Evolutionary conservation across 2,888 invertebrate genomes (phyloP).

Genomic region (Chesias legatella): DNA sequence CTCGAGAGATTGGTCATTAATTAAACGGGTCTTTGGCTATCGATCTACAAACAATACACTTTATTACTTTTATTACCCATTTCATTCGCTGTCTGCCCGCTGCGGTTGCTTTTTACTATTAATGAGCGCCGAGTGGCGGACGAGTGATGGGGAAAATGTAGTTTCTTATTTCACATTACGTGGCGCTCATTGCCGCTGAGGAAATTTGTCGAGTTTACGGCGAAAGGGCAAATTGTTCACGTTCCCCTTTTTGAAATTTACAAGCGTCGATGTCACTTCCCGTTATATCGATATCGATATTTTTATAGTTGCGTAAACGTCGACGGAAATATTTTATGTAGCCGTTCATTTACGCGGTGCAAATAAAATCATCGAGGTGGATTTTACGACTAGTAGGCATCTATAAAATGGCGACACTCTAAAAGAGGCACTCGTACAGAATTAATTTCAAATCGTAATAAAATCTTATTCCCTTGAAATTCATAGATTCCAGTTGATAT

Average conservation of each 20-base stretch:
- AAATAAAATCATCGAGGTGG: constrained; percentile 12
- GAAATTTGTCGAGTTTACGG: constrained; percentile 22
- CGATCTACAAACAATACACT: constrained; percentile 74
- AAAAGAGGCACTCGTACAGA: constrained; percentile 14
- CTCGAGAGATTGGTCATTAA: constrained; percentile 75
- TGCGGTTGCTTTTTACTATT: constrained; percentile 50
- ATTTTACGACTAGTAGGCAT: constrained; percentile 13
- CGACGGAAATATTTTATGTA: constrained; percentile 8
- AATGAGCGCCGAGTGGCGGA: constrained; percentile 39
- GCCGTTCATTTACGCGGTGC: constrained; percentile 10
- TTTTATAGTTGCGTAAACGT: constrained; percentile 6
- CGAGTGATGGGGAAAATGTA: constrained; percentile 34
- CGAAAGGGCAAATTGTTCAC: constrained; percentile 18
- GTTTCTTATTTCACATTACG: constrained; percentile 33
- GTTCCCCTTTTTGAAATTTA: constrained; percentile 11
- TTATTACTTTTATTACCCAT: constrained; percentile 70
- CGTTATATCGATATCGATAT: constrained; percentile 17
- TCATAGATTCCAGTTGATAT: constrained; percentile 22
- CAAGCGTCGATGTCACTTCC: constrained; percentile 1
- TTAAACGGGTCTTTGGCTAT: constrained; percentile 70
- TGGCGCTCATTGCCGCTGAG: constrained; percentile 22
- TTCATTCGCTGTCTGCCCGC: constrained; percentile 54
- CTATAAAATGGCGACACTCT: constrained; percentile 10
- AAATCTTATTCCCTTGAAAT: constrained; percentile 19
- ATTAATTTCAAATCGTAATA: constrained; percentile 23